Percentiles rank a stretch among this genome's conserved stretches.
These are phyloP conservation scores for Cromileptes altivelis DNA, from an alignment of 2,113 vertebrate species.

Conservation along the genomic window DNA sequence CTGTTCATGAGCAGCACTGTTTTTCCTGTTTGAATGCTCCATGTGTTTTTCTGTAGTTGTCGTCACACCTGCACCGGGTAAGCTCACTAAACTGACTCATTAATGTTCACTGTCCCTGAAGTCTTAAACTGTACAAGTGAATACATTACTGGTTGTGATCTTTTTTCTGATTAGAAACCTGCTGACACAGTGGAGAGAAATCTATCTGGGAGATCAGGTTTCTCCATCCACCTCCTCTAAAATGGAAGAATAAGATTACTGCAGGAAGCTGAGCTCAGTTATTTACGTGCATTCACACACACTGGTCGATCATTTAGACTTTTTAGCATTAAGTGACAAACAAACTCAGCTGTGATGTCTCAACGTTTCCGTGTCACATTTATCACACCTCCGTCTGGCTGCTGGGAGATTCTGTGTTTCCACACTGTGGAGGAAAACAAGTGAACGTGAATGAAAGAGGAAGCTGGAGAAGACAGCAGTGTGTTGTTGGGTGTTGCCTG, in stretches of 20 bases:
- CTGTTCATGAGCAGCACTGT: too few relatives aligned
- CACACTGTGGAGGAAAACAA: constrained; percentile 26
- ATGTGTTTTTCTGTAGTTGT: too few relatives aligned
- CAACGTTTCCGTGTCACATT: constrained; percentile 32
- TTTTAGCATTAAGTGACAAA: background rate
- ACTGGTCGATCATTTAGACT: background rate
- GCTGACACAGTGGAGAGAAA: background rate
- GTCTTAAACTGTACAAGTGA: too few relatives aligned
- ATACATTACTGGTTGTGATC: too few relatives aligned
- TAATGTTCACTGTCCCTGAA: too few relatives aligned
- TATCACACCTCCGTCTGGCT: background rate
- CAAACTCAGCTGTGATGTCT: background rate
- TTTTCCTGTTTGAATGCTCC: too few relatives aligned
- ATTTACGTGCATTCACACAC: background rate
- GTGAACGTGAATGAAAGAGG: constrained; percentile 53
- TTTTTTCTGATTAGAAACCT: too few relatives aligned
- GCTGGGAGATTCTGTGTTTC: constrained; percentile 21
- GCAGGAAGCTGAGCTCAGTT: background rate
- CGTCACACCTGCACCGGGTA: too few relatives aligned
- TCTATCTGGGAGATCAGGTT: background rate
- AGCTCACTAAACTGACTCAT: too few relatives aligned
- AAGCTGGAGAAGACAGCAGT: constrained; percentile 5
- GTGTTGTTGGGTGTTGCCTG: background rate
- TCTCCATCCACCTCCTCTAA: background rate
- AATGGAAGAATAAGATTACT: background rate